Conservation (phyloP, 2,888 invertebrate species). For the Panopea generosa region DNA sequence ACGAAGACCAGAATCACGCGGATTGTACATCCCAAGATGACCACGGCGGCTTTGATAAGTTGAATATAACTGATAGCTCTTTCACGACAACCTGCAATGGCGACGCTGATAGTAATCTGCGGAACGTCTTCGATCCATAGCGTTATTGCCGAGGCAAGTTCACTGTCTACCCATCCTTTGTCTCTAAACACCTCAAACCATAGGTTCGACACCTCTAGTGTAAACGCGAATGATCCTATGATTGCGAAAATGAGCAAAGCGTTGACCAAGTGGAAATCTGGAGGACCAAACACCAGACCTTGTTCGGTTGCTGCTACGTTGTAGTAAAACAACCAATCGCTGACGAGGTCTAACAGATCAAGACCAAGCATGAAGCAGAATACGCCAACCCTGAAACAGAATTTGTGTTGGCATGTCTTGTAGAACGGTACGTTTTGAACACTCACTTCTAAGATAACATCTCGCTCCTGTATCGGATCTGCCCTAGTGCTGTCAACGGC, state of each 20-base stretch:
- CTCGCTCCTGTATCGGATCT: too few species aligned
- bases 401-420: conserved; percentile 25
- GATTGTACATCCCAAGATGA: conserved; percentile 61
- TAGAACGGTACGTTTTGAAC: conserved; percentile 25
- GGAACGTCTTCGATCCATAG: conserved; percentile 72
- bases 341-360: conserved; percentile 65
- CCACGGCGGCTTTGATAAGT: conserved; percentile 68
- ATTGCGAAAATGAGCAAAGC: conserved; percentile 68
- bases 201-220: conserved; percentile 56
- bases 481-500: too few species aligned
- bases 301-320: conserved; percentile 63
- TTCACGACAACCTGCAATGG: conserved; percentile 70
- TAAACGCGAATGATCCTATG: conserved; percentile 63
- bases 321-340: conserved; percentile 74
- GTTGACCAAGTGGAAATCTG: conserved; percentile 33
- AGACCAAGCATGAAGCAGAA: conserved; percentile 53
- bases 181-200: conserved; percentile 56
- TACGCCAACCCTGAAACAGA: conserved; percentile 44
- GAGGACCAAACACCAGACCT: conserved; percentile 74
- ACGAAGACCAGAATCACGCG: conserved; percentile 62
- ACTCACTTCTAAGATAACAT: too few species aligned
- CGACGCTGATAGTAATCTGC: conserved; percentile 64
- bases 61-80: conserved; percentile 74
- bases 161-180: conserved; percentile 60
- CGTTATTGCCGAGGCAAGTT: conserved; percentile 60